Evolutionary conservation across 2,797 vertebrate species (phyloP).

Genomic region (Allobates femoralis): DNA sequence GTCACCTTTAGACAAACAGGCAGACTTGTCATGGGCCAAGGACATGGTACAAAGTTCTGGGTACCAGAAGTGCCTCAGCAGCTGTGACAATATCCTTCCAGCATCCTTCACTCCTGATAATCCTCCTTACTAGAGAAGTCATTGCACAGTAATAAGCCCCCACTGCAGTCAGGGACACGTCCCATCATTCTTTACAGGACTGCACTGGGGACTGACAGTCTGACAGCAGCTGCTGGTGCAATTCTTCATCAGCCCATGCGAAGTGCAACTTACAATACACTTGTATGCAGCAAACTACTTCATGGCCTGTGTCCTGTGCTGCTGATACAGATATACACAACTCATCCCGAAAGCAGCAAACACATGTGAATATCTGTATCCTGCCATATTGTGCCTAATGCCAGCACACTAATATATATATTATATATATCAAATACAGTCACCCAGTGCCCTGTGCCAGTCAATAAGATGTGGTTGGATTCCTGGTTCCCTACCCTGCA

Average conservation of each 20-base stretch:
- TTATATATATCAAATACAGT: background rate
- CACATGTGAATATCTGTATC: background rate
- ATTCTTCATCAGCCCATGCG: conserved; percentile 12
- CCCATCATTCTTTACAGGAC: background rate
- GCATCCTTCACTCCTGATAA: conserved; percentile 19
- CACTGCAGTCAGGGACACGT: background rate
- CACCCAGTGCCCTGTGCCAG: background rate
- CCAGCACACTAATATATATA: too few relatives aligned
- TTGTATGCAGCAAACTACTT: conserved; percentile 36
- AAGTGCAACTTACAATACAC: conserved; percentile 14
- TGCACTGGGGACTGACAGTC: conserved; percentile 6
- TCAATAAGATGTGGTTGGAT: conserved; percentile 11
- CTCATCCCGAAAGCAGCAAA: background rate
- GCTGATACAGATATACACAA: background rate
- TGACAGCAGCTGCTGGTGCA: conserved; percentile 27
- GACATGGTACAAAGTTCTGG: background rate
- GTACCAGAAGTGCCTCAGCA: background rate
- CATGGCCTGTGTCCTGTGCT: background rate
- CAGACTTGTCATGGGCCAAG: too few relatives aligned
- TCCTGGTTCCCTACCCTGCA: conserved; percentile 28
- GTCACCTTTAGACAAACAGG: background rate
- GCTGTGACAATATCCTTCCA: background rate
- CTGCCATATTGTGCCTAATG: background rate
- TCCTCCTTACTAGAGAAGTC: background rate
- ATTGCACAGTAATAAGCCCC: background rate